Evolutionary conservation across 2,797 vertebrate genomes (phyloP).

Genomic region (Hipposideros larvatus): DNA sequence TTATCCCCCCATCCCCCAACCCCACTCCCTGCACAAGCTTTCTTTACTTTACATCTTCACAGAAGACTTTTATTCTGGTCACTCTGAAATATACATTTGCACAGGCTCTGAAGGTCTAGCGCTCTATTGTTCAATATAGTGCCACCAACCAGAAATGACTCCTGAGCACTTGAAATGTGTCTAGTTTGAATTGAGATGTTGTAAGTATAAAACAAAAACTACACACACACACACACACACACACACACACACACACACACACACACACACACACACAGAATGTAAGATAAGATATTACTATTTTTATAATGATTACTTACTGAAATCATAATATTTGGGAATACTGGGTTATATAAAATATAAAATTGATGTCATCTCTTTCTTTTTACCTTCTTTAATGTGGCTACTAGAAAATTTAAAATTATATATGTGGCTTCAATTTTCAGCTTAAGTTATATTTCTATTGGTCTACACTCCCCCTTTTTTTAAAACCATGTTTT

Average conservation of each 20-base stretch:
- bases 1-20: neutral
- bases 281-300: neutral
- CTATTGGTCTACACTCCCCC: neutral
- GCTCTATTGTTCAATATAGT: neutral
- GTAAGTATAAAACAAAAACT: neutral
- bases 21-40: too few relatives aligned
- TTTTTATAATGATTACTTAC: neutral
- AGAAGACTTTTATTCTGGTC: neutral
- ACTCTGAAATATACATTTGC: neutral
- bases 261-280: neutral
- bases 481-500: neutral
- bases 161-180: neutral
- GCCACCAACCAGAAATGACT: too few relatives aligned
- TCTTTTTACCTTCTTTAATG: neutral
- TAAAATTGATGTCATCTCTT: neutral
- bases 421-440: neutral
- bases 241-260: neutral
- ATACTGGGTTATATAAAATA: neutral
- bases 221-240: neutral
- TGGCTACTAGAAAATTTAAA: neutral
- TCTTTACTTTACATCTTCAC: neutral
- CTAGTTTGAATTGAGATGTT: neutral
- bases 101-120: neutral
- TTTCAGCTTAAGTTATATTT: neutral
- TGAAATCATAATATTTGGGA: neutral